Percentiles rank a stretch among this genome's conserved stretches.
Evolutionary conservation across 2,113 vertebrate genomes (phyloP).

Genomic region (Pelvicachromis taeniatus): DNA sequence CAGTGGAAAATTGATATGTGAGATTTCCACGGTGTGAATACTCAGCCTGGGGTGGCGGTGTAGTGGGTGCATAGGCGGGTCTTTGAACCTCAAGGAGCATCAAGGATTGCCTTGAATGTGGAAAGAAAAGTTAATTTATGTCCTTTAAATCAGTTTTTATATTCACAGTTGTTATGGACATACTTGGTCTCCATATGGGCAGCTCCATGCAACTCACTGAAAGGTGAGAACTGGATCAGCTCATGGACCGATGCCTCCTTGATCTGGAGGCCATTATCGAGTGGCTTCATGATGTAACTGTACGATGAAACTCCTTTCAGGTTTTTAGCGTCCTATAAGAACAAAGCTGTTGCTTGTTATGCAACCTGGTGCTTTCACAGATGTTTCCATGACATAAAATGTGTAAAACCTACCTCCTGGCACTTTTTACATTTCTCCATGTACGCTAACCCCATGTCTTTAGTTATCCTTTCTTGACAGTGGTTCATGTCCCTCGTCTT

Average conservation of each 20-base stretch:
- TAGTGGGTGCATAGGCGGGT: not conserved
- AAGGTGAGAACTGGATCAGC: conserved; percentile 74
- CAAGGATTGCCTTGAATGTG: conserved; percentile 69
- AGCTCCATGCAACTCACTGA: conserved; percentile 72
- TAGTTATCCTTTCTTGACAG: conserved; percentile 76
- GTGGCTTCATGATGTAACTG: conserved; percentile 75
- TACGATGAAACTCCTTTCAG: conserved; percentile 71
- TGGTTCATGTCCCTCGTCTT: conserved; percentile 79
- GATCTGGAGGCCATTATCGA: conserved; percentile 58
- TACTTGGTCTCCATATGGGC: conserved; percentile 77
- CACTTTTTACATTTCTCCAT: conserved; percentile 61
- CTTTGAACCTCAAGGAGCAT: conserved; percentile 64
- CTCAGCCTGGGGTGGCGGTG: not conserved
- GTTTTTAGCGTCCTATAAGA: conserved; percentile 68
- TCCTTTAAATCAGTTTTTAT: not conserved
- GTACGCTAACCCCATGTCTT: conserved; percentile 73
- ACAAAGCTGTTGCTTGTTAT: not conserved
- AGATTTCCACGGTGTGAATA: conserved; percentile 64
- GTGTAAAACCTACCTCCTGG: conserved; percentile 45
- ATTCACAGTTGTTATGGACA: not conserved
- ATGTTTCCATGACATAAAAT: not conserved
- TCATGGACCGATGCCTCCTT: conserved; percentile 71
- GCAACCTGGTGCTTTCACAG: not conserved
- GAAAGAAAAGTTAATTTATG: not conserved
- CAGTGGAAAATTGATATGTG: conserved; percentile 69